Conservation (phyloP, 35 echinoderm and acorn worm genomes). For the Ophioderma brevispina region DNA sequence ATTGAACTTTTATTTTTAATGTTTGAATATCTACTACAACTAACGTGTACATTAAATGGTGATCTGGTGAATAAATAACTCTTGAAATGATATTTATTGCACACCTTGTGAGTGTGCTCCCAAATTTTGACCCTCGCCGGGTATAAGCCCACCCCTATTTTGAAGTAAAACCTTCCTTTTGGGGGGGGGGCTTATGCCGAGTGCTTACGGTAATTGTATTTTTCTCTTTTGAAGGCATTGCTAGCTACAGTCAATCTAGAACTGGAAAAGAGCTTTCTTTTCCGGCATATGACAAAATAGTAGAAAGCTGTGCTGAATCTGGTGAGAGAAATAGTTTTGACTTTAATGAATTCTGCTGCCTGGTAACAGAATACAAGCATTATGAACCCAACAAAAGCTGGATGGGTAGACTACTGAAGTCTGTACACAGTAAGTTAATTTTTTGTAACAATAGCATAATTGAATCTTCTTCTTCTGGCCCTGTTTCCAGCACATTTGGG, state of each 20-base stretch:
- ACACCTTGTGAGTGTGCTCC: too few species aligned
- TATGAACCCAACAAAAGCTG: constrained; percentile 61
- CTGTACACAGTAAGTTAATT: constrained; percentile 64
- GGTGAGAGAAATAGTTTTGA: constrained; percentile 67
- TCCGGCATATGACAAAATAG: constrained; percentile 72
- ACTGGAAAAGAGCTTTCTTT: constrained; percentile 79
- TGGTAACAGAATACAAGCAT: constrained; percentile 88
- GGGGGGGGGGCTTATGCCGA: too few species aligned
- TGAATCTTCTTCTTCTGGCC: too few species aligned
- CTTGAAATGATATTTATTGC: too few species aligned
- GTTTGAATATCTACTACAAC: too few species aligned
- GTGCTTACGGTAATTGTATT: neutral
- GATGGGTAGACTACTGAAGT: constrained; percentile 31
- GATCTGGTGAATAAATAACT: too few species aligned
- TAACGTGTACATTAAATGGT: too few species aligned
- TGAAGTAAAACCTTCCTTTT: too few species aligned
- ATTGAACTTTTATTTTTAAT: too few species aligned
- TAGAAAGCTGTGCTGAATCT: constrained; percentile 48
- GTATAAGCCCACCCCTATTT: too few species aligned
- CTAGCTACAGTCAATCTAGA: constrained; percentile 65
- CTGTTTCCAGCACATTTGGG: too few species aligned
- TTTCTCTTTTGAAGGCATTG: constrained; percentile 55
- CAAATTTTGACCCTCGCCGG: too few species aligned
- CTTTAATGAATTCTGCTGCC: constrained; percentile 94
- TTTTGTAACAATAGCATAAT: neutral